Evolutionary conservation across 2,888 invertebrate genomes (phyloP).

Genomic region (Ennomos quercinarius): DNA sequence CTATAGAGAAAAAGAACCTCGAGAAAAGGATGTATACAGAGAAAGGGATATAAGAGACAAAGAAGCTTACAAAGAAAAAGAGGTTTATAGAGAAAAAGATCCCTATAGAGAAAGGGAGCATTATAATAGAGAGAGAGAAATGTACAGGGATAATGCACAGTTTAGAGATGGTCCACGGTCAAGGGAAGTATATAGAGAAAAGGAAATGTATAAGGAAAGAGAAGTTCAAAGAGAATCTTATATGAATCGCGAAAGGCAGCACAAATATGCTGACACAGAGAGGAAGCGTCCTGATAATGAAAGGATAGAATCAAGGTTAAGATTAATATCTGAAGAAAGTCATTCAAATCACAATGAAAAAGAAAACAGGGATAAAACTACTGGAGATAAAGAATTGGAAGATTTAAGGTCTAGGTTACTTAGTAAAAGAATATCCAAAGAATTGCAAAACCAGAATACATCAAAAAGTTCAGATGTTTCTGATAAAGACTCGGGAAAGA

Average conservation of each 20-base stretch:
- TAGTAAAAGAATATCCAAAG: slow-evolving; percentile 89
- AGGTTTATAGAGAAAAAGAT: slow-evolving; percentile 72
- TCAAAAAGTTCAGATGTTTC: slow-evolving; percentile 71
- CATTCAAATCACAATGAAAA: slow-evolving; percentile 75
- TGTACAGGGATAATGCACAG: slow-evolving; percentile 59
- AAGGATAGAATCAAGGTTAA: slow-evolving; percentile 73
- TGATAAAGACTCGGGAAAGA: slow-evolving; percentile 72
- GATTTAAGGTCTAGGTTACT: slow-evolving; percentile 90
- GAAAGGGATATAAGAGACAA: slow-evolving; percentile 70
- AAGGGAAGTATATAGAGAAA: slow-evolving; percentile 68
- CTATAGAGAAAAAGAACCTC: slow-evolving; percentile 63
- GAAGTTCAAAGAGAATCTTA: slow-evolving; percentile 71
- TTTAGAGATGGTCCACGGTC: slow-evolving; percentile 63
- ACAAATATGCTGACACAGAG: slow-evolving; percentile 70
- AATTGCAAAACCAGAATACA: slow-evolving; percentile 81
- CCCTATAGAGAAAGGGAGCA: slow-evolving; percentile 74
- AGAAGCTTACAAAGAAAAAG: slow-evolving; percentile 71
- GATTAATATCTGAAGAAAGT: slow-evolving; percentile 71
- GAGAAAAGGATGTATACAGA: slow-evolving; percentile 69
- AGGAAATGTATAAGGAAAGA: slow-evolving; percentile 66
- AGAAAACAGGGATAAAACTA: slow-evolving; percentile 77
- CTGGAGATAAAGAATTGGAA: slow-evolving; percentile 88
- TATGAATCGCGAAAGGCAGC: slow-evolving; percentile 67
- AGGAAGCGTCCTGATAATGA: slow-evolving; percentile 70
- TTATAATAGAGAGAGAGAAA: slow-evolving; percentile 65